These are phyloP conservation scores for Cephus runcator DNA, from an alignment of 2,888 invertebrate species.

Conservation along the genomic window DNA sequence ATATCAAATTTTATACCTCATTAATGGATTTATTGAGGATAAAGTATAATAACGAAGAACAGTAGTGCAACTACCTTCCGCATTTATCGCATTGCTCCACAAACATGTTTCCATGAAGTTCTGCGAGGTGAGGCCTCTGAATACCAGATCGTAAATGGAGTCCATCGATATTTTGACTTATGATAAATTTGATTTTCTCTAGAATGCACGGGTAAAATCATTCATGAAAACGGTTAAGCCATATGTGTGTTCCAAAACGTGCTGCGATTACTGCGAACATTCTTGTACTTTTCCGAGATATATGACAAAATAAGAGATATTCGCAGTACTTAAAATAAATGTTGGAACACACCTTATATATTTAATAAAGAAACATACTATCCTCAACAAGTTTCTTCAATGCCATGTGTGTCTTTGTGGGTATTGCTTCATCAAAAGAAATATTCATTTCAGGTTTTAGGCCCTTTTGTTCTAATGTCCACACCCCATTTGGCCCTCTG, in stretches of 20 bases:
- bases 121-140: slow-evolving; percentile 81
- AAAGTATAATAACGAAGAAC: not conserved
- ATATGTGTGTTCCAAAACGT: not conserved
- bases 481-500: slow-evolving; percentile 94
- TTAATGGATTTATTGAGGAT: not conserved
- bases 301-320: not conserved
- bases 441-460: slow-evolving; percentile 84
- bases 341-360: not conserved
- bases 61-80: slow-evolving; percentile 70
- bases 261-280: not conserved
- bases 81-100: slow-evolving; percentile 93
- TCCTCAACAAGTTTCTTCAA: slow-evolving; percentile 81
- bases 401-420: slow-evolving; percentile 95
- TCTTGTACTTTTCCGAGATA: not conserved
- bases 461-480: slow-evolving; percentile 94
- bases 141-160: slow-evolving; percentile 93
- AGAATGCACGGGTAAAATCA: slow-evolving; percentile 26
- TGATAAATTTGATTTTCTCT: slow-evolving; percentile 82
- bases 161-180: slow-evolving; percentile 99
- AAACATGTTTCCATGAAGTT: slow-evolving; percentile 99
- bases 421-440: slow-evolving; percentile 90
- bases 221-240: not conserved
- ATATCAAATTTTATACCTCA: slow-evolving; percentile 22
- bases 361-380: slow-evolving; percentile 48
- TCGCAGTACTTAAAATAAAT: not conserved